Evolutionary conservation across 2,888 invertebrate genomes (phyloP).

Genomic region (Tenthredo mesomela): DNA sequence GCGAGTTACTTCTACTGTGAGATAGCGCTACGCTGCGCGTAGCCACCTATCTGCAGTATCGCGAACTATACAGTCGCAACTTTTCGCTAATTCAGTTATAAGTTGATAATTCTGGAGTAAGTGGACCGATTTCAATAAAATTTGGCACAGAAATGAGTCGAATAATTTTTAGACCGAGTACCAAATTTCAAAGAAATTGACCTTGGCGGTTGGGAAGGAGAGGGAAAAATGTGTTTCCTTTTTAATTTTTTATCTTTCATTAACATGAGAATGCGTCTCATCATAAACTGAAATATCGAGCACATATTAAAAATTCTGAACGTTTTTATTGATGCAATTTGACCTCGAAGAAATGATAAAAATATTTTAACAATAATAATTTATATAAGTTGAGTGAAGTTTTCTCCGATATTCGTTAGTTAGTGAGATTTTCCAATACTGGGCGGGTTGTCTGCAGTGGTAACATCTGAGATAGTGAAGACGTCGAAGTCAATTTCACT

Average conservation of each 20-base stretch:
- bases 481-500: conserved; percentile 30
- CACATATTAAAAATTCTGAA: too few species aligned
- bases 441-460: background rate
- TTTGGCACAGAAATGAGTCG: background rate
- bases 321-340: too few species aligned
- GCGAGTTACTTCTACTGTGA: background rate
- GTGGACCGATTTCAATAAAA: background rate
- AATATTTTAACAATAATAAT: background rate
- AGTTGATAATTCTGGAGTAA: background rate
- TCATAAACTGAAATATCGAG: too few species aligned
- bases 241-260: background rate
- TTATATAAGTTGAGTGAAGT: background rate
- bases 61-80: background rate
- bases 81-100: background rate
- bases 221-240: background rate
- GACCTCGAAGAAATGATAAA: background rate
- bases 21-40: background rate
- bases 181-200: background rate
- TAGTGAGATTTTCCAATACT: conserved; percentile 11
- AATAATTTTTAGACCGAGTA: background rate
- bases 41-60: background rate
- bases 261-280: too few species aligned
- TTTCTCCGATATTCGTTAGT: background rate
- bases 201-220: background rate
- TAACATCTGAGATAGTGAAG: background rate